Base-by-base conservation (phyloP, 1,140 invertebrate species). In the Mylabris phalerata region DNA sequence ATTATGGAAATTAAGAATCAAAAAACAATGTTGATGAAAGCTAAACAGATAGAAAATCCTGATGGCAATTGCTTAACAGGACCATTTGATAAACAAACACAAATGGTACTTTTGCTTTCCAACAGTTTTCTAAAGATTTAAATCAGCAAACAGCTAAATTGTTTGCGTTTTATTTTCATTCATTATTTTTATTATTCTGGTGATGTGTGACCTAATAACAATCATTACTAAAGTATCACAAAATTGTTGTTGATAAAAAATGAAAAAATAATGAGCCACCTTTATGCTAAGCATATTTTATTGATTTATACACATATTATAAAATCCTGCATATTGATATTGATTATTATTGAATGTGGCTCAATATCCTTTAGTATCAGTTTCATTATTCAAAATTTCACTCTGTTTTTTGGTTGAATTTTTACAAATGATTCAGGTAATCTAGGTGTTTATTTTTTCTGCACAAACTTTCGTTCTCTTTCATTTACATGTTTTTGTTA, bases 151-250 rank as follows among this genome's bases (percentile, higher is more conserved):
- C 67, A 66, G 52, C 62, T 67, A 10, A 66, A 26, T 59, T 62
- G 70, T 69, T 66, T 67, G 67, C 68, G 55, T 67, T 32, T 19
- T 32, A 32, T 32, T 32, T 32, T 32, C 7, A 32, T 32, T 32
- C 4, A 32, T 32, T 32, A 32, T 32, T 32, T 32, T 32, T 1
- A 4, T 32, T 32, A 4, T 32, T 32, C 7, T 32, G 32, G 67
- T 72, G 69, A 71, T 71, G 67, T 19, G 19, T 73, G 70, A 72
- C 70, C 72, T 70, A 72, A 69, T 71, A 71, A 73, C 68, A 71
- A 72, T 68, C 67, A 71, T 73, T 73, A 74, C 72, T 72, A 73
- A 74, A 73, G 73, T 73, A 73, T 73, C 72, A 73, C 71, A 73
- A 74, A 74, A 73, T 72, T 73, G 70, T 74, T 73, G 71, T 71